Evolutionary conservation across 1,140 invertebrate species (phyloP).

Genomic region (Lepidurus apus): DNA sequence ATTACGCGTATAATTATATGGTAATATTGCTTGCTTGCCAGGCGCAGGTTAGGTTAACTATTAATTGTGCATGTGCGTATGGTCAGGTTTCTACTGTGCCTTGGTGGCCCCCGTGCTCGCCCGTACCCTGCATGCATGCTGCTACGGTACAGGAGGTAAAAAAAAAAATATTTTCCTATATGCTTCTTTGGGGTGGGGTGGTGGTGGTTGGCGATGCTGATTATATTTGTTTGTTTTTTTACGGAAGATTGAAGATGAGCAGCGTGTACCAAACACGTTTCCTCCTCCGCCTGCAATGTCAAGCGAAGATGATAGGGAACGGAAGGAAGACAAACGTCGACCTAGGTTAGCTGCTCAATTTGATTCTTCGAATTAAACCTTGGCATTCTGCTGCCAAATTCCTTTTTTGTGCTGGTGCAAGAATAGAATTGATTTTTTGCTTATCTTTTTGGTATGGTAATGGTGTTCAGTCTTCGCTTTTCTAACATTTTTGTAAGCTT

Average conservation of each 20-base stretch:
- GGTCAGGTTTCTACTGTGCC: not conserved
- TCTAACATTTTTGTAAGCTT: no score
- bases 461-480: no score
- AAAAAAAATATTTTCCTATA: not conserved
- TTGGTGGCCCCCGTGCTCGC: not conserved
- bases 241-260: conserved; percentile 12
- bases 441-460: no score
- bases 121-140: not conserved
- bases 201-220: not conserved
- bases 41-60: not conserved
- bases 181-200: no score
- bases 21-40: not conserved
- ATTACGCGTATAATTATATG: conserved; percentile 1
- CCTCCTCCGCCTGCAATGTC: not conserved
- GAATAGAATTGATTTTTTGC: not conserved
- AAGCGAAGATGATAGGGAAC: not conserved
- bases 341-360: not conserved
- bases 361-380: not conserved
- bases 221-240: not conserved
- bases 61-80: not conserved
- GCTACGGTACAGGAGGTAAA: not conserved
- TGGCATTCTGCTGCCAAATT: not conserved
- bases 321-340: not conserved
- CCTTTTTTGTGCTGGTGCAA: not conserved
- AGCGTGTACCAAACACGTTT: not conserved